Conservation (phyloP, 2,797 vertebrate genomes). For the Lateolabrax maculatus region DNA sequence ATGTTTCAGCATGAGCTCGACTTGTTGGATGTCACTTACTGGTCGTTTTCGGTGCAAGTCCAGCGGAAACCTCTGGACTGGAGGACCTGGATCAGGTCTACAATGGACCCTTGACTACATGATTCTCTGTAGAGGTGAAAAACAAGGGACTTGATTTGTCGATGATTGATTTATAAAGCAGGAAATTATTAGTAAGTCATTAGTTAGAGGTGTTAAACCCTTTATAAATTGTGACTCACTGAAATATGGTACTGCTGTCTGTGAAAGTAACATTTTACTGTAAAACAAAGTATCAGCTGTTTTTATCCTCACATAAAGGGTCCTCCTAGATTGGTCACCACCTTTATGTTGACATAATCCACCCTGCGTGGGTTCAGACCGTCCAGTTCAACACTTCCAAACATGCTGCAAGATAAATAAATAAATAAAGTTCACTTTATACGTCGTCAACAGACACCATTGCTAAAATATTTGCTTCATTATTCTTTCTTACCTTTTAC, state of each 20-base stretch:
- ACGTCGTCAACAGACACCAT: fast-evolving
- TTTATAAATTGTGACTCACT: neutral
- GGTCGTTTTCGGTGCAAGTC: conserved; percentile 84
- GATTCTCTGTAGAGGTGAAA: conserved; percentile 78
- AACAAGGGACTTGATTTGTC: neutral
- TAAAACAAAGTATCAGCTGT: neutral
- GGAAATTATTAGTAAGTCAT: neutral
- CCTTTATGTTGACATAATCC: conserved; percentile 85
- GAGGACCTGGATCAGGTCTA: conserved; percentile 78
- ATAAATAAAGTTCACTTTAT: neutral
- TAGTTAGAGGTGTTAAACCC: neutral
- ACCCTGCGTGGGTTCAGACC: conserved; percentile 80
- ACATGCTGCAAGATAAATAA: conserved; percentile 79
- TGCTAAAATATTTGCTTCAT: neutral
- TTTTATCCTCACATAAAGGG: conserved; percentile 77
- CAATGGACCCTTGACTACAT: conserved; percentile 81
- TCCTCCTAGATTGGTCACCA: conserved; percentile 82
- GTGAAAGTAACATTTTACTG: neutral
- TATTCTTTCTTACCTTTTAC: conserved; percentile 74
- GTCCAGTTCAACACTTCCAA: conserved; percentile 86
- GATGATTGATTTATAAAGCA: neutral
- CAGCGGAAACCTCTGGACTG: conserved; percentile 82
- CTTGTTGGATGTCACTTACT: conserved; percentile 63
- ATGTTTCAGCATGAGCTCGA: no score
- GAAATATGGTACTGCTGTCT: neutral